A percentile compares a stretch with the other conserved stretches of the same genome.
These are phyloP conservation scores for Acleris sparsana DNA, from an alignment of 2,888 invertebrate genomes.

Conservation along the genomic window DNA sequence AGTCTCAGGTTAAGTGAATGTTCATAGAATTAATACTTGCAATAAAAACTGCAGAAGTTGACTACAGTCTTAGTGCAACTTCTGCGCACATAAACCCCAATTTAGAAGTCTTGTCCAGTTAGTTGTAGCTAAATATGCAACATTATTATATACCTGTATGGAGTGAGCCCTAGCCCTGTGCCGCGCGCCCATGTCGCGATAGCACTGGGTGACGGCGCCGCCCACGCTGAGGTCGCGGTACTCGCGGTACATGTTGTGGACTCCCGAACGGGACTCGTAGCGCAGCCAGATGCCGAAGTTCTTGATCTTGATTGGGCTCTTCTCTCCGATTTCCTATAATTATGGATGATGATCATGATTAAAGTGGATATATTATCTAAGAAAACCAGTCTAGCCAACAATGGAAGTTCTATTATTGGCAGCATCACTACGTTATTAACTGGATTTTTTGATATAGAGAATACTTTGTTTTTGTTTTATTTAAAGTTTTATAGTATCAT, in stretches of 20 bases:
- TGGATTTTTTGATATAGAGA: no score
- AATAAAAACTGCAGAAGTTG: no score
- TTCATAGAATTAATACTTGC: no score
- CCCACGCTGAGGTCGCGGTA: slow-evolving; percentile 98
- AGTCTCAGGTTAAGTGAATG: no score
- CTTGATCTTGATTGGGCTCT: slow-evolving; percentile 96
- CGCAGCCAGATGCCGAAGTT: slow-evolving; percentile 99
- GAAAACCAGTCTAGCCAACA: no score
- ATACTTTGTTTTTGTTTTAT: no score
- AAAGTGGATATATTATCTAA: no score
- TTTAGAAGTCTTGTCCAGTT: neutral
- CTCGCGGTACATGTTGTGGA: slow-evolving; percentile 99
- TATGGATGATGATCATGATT: neutral
- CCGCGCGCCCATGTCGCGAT: slow-evolving; percentile 99
- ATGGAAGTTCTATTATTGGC: no score
- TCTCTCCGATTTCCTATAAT: slow-evolving; percentile 91
- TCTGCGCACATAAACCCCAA: neutral
- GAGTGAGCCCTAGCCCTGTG: slow-evolving; percentile 99
- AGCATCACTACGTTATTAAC: no score
- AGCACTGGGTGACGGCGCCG: slow-evolving; percentile 98
- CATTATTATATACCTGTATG: slow-evolving; percentile 89
- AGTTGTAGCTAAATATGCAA: neutral
- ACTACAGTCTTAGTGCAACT: no score
- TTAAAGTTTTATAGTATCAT: no score
- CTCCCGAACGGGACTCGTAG: slow-evolving; percentile 99